These are phyloP conservation scores for Apeltes quadracus DNA, from an alignment of 2,113 vertebrate genomes.

Conservation along the genomic window DNA sequence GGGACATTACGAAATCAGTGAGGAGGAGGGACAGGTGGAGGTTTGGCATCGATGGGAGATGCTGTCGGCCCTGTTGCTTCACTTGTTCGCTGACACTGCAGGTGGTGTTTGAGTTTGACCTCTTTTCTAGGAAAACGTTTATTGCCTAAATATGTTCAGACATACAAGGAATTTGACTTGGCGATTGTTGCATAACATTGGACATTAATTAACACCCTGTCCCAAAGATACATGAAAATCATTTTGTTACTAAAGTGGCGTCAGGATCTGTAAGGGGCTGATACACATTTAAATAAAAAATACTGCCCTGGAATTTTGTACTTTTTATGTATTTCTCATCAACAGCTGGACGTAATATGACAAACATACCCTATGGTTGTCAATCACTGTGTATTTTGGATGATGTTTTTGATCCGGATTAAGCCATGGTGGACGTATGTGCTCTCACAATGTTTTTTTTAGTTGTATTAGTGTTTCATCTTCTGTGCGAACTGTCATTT, in stretches of 20 bases:
- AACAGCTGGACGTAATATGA: background rate
- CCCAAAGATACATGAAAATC: background rate
- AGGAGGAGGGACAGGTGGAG: constrained; percentile 4
- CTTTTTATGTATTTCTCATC: background rate
- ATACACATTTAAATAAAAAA: background rate
- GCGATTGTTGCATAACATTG: no score
- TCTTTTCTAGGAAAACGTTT: no score
- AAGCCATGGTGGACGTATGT: background rate
- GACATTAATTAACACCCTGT: background rate
- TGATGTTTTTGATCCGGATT: constrained; percentile 35
- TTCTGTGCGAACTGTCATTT: constrained; percentile 23
- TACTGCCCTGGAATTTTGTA: background rate
- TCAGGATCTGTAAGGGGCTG: background rate
- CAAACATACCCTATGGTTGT: background rate
- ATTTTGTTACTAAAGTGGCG: background rate
- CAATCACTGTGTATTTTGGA: constrained; percentile 9
- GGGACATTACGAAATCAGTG: constrained; percentile 13
- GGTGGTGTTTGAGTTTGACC: background rate
- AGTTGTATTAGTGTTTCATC: constrained; percentile 21
- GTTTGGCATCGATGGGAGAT: background rate
- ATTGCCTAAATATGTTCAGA: no score
- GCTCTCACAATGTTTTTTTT: constrained; percentile 11
- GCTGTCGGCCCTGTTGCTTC: constrained; percentile 8
- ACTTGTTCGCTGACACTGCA: background rate
- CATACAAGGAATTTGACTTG: no score